Base-by-base conservation (phyloP, 2,888 invertebrate genomes). In the Volucella inanis region DNA sequence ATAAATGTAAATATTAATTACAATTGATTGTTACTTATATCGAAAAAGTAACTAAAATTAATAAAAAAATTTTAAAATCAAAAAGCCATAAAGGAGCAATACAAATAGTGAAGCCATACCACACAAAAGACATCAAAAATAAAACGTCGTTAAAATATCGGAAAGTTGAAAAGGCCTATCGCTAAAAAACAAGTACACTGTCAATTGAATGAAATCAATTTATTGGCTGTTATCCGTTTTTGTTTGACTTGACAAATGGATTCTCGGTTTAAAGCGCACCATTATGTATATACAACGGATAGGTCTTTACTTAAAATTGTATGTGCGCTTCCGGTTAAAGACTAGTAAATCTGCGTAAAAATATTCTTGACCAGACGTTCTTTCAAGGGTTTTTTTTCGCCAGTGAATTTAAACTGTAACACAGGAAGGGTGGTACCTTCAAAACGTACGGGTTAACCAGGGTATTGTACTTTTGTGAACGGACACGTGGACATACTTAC, bases 181-280 rank as follows among this genome's bases (percentile, higher is more conserved):
- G n/a, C 6, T 15, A 31, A 6, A 38, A 38, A 54, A 12, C 38
- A 52, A 15, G 14, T 43, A 52, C 14, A 9, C 22, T 47, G 43
- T 38, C 10, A n/a, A 22, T 45, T 64, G 52, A 64, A 81, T 65
- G 59, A 59, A 71, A 59, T 61, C 62, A 75, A 71, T 70, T 65
- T 67, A 72, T 72, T 68, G 62, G 12, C 57, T 54, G 71, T 71
- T 61, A 61, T 64, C 31, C 31, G 1, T 6, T 31, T 31, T 71
- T 82, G 55, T 78, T 83, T 68, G 52, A 77, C 55, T 72, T 67
- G 49, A 78, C 11, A 68, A 78, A 83, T 78, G 43, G 62, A 64
- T 74, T 52, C 68, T 62, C 67, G 45, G n/a, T 14, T 52, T 72
- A 64, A 52, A 45, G 31, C 50, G 14, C 12, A 10, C 64, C 64